Evolutionary conservation across 2,888 invertebrate genomes (phyloP).

Genomic region (Stenodera caucasica): DNA sequence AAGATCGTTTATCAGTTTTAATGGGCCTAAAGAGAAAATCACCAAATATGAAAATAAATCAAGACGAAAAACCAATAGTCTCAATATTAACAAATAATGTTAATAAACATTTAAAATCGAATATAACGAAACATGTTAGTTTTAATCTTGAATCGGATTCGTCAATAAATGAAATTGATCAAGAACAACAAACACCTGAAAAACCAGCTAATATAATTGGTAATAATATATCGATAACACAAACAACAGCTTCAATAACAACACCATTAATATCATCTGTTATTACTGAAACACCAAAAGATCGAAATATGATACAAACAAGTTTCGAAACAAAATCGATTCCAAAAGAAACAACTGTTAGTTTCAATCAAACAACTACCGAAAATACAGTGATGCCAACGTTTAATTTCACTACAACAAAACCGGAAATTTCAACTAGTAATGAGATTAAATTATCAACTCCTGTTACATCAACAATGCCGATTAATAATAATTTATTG

Average conservation of each 20-base stretch:
- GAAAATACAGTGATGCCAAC: background rate
- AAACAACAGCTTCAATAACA: constrained; percentile 6
- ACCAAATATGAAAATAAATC: background rate
- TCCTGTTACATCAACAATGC: background rate
- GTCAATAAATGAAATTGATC: constrained; percentile 8
- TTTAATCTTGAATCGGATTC: constrained; percentile 43
- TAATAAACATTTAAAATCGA: constrained; percentile 2
- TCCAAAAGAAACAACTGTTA: background rate
- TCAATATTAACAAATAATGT: background rate
- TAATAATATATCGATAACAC: constrained; percentile 3
- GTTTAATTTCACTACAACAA: background rate
- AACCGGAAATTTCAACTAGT: background rate
- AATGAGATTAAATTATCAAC: background rate
- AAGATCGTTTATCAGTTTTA: constrained; percentile 48
- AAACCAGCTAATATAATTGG: constrained; percentile 43
- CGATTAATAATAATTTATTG: background rate
- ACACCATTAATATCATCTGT: constrained; percentile 1
- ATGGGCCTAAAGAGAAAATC: constrained; percentile 48
- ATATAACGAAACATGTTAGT: constrained; percentile 32
- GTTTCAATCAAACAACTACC: background rate
- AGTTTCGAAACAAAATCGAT: background rate
- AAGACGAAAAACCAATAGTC: constrained; percentile 4
- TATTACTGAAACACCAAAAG: constrained; percentile 2
- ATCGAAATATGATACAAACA: background rate
- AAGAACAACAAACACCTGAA: constrained; percentile 41